Evolutionary conservation across 2,113 vertebrate species (phyloP).

Genomic region (Apaloderma vittatum): DNA sequence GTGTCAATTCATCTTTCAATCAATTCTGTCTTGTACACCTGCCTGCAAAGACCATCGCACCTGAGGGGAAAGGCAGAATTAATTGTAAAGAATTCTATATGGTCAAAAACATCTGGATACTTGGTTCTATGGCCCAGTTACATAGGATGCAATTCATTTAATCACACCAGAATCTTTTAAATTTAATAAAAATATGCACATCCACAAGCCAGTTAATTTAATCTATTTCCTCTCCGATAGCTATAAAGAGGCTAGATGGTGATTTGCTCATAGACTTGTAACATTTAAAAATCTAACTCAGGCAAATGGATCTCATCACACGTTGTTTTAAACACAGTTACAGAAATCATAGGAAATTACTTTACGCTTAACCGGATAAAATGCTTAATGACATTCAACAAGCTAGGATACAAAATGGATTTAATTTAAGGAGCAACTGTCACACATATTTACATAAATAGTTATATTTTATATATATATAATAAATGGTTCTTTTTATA

Average conservation of each 20-base stretch:
- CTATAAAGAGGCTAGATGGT: background rate
- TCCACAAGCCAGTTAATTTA: background rate
- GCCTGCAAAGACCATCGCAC: background rate
- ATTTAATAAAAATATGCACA: background rate
- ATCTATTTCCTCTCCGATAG: background rate
- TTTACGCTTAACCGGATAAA: background rate
- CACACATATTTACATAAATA: background rate
- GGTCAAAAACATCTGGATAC: background rate
- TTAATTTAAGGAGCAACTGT: background rate
- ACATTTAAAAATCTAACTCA: background rate
- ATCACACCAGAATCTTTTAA: background rate
- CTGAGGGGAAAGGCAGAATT: background rate
- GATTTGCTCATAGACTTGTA: background rate
- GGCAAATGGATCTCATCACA: background rate
- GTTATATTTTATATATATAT: background rate
- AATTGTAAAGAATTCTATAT: background rate
- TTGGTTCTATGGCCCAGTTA: background rate
- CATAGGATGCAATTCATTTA: background rate
- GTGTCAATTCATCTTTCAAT: background rate
- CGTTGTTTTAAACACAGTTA: background rate
- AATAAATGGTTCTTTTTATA: background rate
- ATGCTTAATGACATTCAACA: background rate
- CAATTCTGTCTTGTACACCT: background rate
- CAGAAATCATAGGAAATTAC: background rate
- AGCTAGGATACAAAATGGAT: background rate